phyloP scores from a whole-genome alignment of 2,888 invertebrate species.

The Hypomecis punctinalis region DNA sequence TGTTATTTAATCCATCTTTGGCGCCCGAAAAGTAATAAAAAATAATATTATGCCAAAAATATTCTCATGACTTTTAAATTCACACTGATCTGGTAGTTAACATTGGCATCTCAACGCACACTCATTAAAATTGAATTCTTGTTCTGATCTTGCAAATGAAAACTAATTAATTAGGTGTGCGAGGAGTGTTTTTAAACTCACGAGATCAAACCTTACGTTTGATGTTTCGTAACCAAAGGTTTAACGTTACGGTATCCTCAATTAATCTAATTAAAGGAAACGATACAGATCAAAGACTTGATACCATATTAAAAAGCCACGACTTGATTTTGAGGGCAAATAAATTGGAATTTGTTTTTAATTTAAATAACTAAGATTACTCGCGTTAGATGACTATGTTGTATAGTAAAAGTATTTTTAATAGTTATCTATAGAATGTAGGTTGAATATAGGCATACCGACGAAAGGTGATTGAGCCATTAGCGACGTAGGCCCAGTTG shows the following conservation, averaged over 20 bases:
- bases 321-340: no score
- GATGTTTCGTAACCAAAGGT: background rate
- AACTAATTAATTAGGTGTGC: background rate
- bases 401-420: no score
- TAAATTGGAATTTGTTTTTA: no score
- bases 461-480: no score
- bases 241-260: background rate
- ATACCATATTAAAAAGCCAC: background rate
- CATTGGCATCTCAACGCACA: constrained; percentile 7
- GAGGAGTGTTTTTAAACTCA: background rate
- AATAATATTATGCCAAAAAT: constrained; percentile 7
- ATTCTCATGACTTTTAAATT: constrained; percentile 12
- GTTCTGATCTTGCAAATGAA: constrained; percentile 4
- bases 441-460: no score
- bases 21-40: constrained; percentile 19
- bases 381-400: no score
- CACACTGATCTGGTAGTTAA: constrained; percentile 15
- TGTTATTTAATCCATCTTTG: constrained; percentile 11
- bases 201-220: constrained; percentile 1
- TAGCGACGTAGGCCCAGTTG: no score
- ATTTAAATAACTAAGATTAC: no score
- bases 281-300: background rate
- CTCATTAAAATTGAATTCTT: constrained; percentile 11
- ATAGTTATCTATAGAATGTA: no score
- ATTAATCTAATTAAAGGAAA: constrained; percentile 3